Evolutionary conservation across 2,797 vertebrate genomes (phyloP), one percentile per base, ranked within the genome.

Genomic region (Apogon hyalosoma): DNA sequence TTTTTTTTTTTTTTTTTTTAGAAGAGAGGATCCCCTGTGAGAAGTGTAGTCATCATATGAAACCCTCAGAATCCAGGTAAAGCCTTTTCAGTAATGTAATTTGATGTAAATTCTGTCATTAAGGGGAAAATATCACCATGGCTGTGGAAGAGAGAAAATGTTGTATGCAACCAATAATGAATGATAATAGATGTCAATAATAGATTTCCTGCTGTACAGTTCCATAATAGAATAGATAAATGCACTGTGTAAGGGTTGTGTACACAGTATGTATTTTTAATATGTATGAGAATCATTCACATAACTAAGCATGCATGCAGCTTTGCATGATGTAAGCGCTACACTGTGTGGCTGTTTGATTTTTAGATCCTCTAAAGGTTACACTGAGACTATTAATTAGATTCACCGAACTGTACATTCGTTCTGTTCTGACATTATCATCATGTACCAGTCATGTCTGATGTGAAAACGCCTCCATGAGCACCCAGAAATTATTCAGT

Each of bases 201-300:
- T 36, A 36, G 33, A 36, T 9, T 36, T 36, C 9, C 9, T 28
- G 24, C 24, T 28, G 24, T 3, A 6, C 6, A 5, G 24, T 28
- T 28, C 24, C 2, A 28, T 28, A 6, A 3, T 28, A 28, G 24
- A 28, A 28, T 5, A 28, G 1, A 28, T 28, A 4, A 36, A 8
- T 36, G 33, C 33, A 36, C 33, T 8, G 33, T 10, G 46, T 49
- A 42, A 42, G 28, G 16, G 10, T 41, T 28, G 38, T 42, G 31
- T 28, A 16, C 5, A 46, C 52, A 48, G 4, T 13, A 6, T 39
- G 24, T 36, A 21, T 61, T 55, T 52, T 55, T 39, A 64, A 21
- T 50, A 38, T 41, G 42, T 75, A 45, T 64, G 16, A 42, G n/a
- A 28, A 46, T 48, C 33, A 46, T 54, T 40, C 47, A 43, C 50